Conservation (phyloP, 2,888 invertebrate genomes). For the Platypus cylindrus region DNA sequence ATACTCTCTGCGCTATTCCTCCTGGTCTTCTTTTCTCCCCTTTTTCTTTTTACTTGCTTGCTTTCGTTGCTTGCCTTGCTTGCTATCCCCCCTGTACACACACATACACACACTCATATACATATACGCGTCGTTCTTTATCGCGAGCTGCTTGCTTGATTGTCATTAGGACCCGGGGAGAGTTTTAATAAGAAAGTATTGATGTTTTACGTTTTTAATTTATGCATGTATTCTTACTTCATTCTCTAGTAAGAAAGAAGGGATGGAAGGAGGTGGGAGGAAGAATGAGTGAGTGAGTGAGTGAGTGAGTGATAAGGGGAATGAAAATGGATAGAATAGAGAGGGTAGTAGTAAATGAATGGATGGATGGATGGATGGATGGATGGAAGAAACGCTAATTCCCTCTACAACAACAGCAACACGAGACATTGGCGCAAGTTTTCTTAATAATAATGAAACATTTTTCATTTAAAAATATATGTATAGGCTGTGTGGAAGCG, state of each 20-base stretch:
- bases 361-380: too few relatives aligned
- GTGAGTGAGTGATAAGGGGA: too few relatives aligned
- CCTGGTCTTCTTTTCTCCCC: constrained; percentile 27
- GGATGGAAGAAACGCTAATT: constrained; percentile 15
- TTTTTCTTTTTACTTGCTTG: too few relatives aligned
- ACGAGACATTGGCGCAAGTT: constrained; percentile 14
- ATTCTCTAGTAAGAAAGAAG: too few relatives aligned
- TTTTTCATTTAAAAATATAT: constrained; percentile 10
- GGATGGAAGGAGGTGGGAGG: too few relatives aligned
- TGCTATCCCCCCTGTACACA: too few relatives aligned
- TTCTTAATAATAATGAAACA: constrained; percentile 14
- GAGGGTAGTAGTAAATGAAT: too few relatives aligned
- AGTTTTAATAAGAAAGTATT: constrained; percentile 32
- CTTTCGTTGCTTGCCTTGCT: too few relatives aligned
- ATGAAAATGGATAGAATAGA: too few relatives aligned
- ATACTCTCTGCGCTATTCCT: neutral
- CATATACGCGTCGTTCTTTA: constrained; percentile 19
- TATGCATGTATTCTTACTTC: constrained; percentile 32
- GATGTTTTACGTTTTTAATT: constrained; percentile 34
- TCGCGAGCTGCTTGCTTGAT: constrained; percentile 25
- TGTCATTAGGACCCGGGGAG: constrained; percentile 31
- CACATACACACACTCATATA: constrained; percentile 14
- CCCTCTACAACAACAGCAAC: too few relatives aligned
- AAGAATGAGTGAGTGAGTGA: too few relatives aligned
- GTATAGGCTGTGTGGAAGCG: constrained; percentile 1